These are phyloP conservation scores for Notodonta ziczac DNA, from an alignment of 2,888 invertebrate species.

Conservation along the genomic window DNA sequence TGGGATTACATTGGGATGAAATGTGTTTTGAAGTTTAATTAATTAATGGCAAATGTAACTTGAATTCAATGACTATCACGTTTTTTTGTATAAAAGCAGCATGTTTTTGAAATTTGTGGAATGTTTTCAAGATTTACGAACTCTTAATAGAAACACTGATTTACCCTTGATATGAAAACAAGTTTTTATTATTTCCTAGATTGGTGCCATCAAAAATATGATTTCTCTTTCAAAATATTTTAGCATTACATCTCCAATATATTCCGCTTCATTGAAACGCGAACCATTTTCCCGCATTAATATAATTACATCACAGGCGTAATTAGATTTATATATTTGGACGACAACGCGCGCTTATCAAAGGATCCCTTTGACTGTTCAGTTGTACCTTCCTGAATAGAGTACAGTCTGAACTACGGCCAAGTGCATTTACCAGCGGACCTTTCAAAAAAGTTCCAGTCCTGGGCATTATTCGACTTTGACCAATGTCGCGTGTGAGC, in stretches of 20 bases:
- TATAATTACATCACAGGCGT: slow-evolving; percentile 43
- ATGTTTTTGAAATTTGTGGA: no score
- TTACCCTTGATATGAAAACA: no score
- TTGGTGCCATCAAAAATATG: not conserved
- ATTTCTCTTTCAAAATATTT: not conserved
- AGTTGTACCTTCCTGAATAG: slow-evolving; percentile 55
- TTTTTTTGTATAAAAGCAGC: no score
- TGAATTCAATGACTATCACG: not conserved
- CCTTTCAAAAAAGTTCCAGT: slow-evolving; percentile 67
- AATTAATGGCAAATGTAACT: not conserved
- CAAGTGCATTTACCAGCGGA: slow-evolving; percentile 44
- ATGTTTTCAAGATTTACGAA: no score
- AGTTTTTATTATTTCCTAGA: no score
- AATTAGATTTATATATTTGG: slow-evolving; percentile 44
- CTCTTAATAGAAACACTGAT: no score
- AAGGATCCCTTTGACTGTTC: slow-evolving; percentile 69
- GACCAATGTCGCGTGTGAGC: slow-evolving; percentile 63
- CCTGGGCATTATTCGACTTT: slow-evolving; percentile 54
- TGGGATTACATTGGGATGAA: not conserved
- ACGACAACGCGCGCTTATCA: slow-evolving; percentile 47
- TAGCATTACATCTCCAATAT: not conserved
- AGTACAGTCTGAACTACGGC: slow-evolving; percentile 55
- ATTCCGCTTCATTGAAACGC: slow-evolving; percentile 27
- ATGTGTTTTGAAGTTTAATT: slow-evolving; percentile 1
- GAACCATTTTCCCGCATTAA: slow-evolving; percentile 33